Evolutionary conservation across 2,888 invertebrate species (phyloP).

Genomic region (Trachelus troglodyta): DNA sequence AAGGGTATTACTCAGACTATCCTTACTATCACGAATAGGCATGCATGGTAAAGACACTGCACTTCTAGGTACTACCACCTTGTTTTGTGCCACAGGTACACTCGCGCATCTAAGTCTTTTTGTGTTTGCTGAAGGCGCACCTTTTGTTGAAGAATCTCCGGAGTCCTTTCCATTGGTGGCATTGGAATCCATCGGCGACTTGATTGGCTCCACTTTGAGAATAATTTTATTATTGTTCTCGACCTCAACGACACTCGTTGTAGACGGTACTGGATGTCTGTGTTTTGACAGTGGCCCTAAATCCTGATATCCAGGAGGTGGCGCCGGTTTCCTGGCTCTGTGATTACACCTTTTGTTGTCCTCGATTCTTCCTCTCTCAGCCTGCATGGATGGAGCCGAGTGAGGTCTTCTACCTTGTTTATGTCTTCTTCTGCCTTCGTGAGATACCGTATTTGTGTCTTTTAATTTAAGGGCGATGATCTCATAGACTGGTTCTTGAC

Average conservation of each 20-base stretch:
- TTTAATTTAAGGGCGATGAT: constrained; percentile 41
- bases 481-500: constrained; percentile 50
- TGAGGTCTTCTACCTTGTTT: constrained; percentile 49
- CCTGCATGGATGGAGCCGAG: constrained; percentile 56
- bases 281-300: constrained; percentile 40
- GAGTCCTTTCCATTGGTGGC: constrained; percentile 41
- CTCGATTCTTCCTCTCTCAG: constrained; percentile 38
- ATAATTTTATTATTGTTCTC: constrained; percentile 55
- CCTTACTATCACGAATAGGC: constrained; percentile 60
- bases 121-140: constrained; percentile 36
- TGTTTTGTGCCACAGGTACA: constrained; percentile 60
- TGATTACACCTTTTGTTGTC: constrained; percentile 42
- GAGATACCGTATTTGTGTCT: constrained; percentile 22
- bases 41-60: constrained; percentile 63
- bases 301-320: constrained; percentile 49
- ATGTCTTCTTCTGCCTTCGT: constrained; percentile 37
- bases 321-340: constrained; percentile 42
- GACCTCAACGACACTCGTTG: constrained; percentile 48
- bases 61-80: constrained; percentile 58
- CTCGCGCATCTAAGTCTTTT: constrained; percentile 62
- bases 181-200: constrained; percentile 38
- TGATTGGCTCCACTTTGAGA: constrained; percentile 45
- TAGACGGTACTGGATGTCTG: constrained; percentile 25
- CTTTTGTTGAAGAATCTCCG: constrained; percentile 25
- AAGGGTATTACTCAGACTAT: constrained; percentile 52